Evolutionary conservation across 2,888 invertebrate genomes (phyloP).

Genomic region (Teinopalpus imperialis): DNA sequence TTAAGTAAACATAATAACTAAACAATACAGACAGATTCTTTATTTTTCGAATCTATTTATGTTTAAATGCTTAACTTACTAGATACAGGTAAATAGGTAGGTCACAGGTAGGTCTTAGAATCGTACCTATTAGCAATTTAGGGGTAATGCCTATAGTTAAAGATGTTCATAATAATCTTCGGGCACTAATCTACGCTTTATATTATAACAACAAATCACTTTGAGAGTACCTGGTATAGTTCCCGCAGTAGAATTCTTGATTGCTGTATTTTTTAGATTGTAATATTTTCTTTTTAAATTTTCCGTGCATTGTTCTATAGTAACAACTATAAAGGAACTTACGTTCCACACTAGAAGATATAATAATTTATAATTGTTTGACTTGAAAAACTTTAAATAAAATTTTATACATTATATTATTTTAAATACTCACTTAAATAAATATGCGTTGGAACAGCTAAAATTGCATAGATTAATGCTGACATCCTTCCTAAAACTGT

Average conservation of each 20-base stretch:
- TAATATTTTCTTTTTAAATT: conserved; percentile 29
- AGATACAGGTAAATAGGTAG: too few relatives aligned
- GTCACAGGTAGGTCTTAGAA: too few relatives aligned
- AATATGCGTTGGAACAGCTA: conserved; percentile 86
- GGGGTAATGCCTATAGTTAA: too few relatives aligned
- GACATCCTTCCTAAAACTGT: conserved; percentile 83
- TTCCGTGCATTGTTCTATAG: conserved; percentile 37
- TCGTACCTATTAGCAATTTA: too few relatives aligned
- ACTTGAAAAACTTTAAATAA: too few relatives aligned
- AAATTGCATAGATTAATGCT: conserved; percentile 83
- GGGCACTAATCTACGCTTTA: too few relatives aligned
- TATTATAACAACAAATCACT: not conserved
- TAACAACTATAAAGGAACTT: conserved; percentile 52
- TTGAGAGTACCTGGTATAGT: conserved; percentile 16
- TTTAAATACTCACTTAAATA: conserved; percentile 71
- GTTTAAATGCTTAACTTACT: too few relatives aligned
- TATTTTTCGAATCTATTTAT: too few relatives aligned
- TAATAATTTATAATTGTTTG: not conserved
- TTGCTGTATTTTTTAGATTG: conserved; percentile 1
- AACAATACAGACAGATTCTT: too few relatives aligned
- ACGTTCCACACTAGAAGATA: conserved; percentile 58
- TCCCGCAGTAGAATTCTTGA: conserved; percentile 19
- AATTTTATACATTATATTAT: conserved; percentile 10
- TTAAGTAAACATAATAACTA: too few relatives aligned
- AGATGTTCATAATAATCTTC: too few relatives aligned